A percentile compares a stretch with the other conserved stretches of the same genome.
phyloP scores from a whole-genome alignment of 2,797 vertebrate species.

The Nannoperca obscura region DNA sequence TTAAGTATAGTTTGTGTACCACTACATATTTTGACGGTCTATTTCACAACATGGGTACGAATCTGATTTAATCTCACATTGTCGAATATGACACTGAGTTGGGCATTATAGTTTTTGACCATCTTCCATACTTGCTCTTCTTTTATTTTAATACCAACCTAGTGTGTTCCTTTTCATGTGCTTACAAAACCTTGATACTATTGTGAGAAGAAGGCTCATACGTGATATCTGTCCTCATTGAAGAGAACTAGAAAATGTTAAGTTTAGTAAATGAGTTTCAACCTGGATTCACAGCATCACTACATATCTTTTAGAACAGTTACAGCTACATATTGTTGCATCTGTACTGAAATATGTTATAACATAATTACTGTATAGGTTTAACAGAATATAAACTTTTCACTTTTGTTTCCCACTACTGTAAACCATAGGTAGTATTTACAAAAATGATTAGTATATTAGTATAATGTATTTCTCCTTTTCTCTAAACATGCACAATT shows the following conservation, averaged over 20 bases:
- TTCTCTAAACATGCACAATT: no score
- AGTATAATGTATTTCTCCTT: background rate
- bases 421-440: background rate
- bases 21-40: no score
- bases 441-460: background rate
- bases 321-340: background rate
- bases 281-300: background rate
- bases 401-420: background rate
- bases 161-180: background rate
- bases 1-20: background rate
- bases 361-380: background rate
- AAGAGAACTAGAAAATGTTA: background rate
- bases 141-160: background rate
- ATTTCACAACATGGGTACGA: no score
- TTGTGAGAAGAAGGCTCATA: background rate
- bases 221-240: background rate
- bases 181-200: background rate
- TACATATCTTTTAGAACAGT: background rate
- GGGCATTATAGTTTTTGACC: background rate
- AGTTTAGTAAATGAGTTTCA: background rate
- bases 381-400: background rate
- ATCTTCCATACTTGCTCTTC: background rate
- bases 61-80: background rate
- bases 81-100: background rate
- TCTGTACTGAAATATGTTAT: background rate